Evolutionary conservation across 2,888 invertebrate genomes (phyloP), one percentile per base, ranked within the genome.

Genomic region (Agapostemon virescens): DNA sequence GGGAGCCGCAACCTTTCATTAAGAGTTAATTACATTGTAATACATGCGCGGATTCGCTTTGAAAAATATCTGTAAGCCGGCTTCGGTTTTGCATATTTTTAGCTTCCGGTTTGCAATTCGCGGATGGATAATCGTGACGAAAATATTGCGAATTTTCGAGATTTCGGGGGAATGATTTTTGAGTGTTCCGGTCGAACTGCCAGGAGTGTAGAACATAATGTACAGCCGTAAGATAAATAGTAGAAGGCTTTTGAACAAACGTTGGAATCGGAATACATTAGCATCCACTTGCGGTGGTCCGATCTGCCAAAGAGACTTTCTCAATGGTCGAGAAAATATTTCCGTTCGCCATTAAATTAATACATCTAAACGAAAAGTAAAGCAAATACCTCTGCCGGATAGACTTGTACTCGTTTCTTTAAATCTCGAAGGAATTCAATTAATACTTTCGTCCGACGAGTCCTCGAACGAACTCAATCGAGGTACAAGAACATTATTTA

Each of bases 301-400:
- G 63, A 63, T 36, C n/a, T n/a, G 36, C 33, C 63, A 36, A 36
- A 63, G 63, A 36, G 36, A 36, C 1, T 36, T 36, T 36, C 36
- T 11, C 63, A 63, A 36, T 36, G 11, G 5, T 20, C n/a, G 63
- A 63, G 36, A 36, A 36, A 36, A 63, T 63, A 36, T 63, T 63
- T 63, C 77, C 72, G 67, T 72, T 77, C 49, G 70, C 74, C 74
- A 79, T 66, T 23, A 36, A 63, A 36, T 61, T 33, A 36, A 36
- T 63, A 63, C 63, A 13, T 36, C 36, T 36, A 36, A 63, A 36
- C 36, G 63, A 0, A n/a, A 63, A 63, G n/a, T n/a, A 63, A n/a
- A 20, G n/a, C n/a, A 63, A 33, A 63, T 36, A 36, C 5, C 3
- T 26, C 11, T 55, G 15, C 11, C 15, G 13, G 30, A 26, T 15